These are phyloP conservation scores for Palythoa heliodiscus DNA, from an alignment of 92 coral and sea anemone species.

Conservation along the genomic window DNA sequence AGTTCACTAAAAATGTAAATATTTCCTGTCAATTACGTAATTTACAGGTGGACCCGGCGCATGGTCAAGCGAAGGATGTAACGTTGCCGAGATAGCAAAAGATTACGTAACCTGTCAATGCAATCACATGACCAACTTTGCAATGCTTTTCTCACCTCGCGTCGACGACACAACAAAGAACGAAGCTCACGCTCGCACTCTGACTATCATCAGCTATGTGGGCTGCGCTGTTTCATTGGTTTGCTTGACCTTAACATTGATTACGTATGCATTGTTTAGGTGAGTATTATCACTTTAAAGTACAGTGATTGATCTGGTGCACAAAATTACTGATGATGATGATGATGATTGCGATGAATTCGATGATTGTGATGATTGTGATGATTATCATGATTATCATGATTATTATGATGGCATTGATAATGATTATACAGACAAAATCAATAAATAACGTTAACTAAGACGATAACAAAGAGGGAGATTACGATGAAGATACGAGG, in stretches of 20 bases:
- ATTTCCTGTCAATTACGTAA: too few relatives aligned
- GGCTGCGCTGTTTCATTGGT: slow-evolving; percentile 53
- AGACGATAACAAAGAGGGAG: too few relatives aligned
- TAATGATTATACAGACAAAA: too few relatives aligned
- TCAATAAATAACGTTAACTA: too few relatives aligned
- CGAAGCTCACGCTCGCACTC: slow-evolving; percentile 2
- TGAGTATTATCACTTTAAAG: neutral
- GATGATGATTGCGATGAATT: too few relatives aligned
- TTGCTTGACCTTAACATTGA: slow-evolving; percentile 33
- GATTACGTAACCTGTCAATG: slow-evolving; percentile 61
- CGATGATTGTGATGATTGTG: too few relatives aligned
- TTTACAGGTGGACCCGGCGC: slow-evolving; percentile 52
- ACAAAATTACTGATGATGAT: too few relatives aligned
- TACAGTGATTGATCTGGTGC: too few relatives aligned
- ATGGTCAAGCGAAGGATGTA: slow-evolving; percentile 61
- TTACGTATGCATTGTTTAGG: slow-evolving; percentile 54
- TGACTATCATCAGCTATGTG: slow-evolving; percentile 50
- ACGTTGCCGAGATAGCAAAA: slow-evolving; percentile 9
- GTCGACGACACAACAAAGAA: neutral
- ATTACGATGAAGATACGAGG: too few relatives aligned
- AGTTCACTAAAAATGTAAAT: neutral
- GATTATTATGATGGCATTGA: too few relatives aligned
- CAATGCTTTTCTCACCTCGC: slow-evolving; percentile 71
- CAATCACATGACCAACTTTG: slow-evolving; percentile 84
- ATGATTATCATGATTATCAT: too few relatives aligned